These are phyloP conservation scores for Sciurus niger DNA, from an alignment of 2,113 vertebrate genomes.

Conservation along the genomic window DNA sequence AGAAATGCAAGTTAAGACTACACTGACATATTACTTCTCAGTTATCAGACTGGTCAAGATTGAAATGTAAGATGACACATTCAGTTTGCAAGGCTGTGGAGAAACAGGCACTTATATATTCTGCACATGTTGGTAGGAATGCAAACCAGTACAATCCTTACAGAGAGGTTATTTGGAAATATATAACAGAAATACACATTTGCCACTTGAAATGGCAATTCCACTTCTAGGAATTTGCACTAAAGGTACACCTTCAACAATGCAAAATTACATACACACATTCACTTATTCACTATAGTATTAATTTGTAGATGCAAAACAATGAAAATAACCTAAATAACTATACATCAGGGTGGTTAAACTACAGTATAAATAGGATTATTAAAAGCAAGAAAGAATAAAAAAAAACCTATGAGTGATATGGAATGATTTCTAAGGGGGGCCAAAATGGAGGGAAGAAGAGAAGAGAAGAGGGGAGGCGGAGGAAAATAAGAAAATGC, in stretches of 20 bases:
- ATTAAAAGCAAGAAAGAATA: too few species aligned
- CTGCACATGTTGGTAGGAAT: not conserved
- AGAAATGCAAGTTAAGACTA: constrained; percentile 41
- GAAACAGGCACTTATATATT: constrained; percentile 11
- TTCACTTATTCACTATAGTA: too few species aligned
- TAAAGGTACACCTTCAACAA: not conserved
- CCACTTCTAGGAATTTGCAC: constrained; percentile 30
- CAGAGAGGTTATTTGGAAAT: not conserved
- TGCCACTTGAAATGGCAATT: constrained; percentile 21
- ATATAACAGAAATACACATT: constrained; percentile 27
- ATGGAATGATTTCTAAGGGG: too few species aligned
- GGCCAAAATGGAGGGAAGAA: too few species aligned
- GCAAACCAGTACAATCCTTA: not conserved
- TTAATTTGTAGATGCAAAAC: too few species aligned
- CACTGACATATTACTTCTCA: not conserved
- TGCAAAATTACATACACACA: not conserved
- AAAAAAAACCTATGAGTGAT: too few species aligned
- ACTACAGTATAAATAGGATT: too few species aligned
- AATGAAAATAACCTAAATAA: too few species aligned
- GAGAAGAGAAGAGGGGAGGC: too few species aligned
- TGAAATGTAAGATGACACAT: not conserved
- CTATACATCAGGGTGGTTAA: too few species aligned
- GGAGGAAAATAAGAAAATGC: too few species aligned
- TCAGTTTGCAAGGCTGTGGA: not conserved
- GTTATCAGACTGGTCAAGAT: constrained; percentile 5